Conservation (phyloP, 92 coral and sea anemone genomes). For the Desmophyllum pertusum region DNA sequence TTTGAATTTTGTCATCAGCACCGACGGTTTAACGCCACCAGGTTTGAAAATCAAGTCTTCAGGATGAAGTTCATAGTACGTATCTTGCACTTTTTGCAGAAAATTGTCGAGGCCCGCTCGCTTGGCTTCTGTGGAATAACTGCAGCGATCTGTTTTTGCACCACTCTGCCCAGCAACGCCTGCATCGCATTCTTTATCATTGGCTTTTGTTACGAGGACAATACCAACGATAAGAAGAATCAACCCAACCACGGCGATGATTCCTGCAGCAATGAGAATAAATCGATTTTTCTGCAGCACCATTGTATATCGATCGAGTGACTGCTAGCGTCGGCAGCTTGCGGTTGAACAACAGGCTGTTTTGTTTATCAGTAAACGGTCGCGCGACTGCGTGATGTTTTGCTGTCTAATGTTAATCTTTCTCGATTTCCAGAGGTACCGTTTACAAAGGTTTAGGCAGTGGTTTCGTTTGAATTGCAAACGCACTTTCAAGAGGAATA, state of each 20-base stretch:
- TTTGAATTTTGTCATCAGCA: conserved; percentile 40
- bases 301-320: too few species aligned
- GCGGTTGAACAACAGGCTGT: too few species aligned
- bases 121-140: conserved; percentile 61
- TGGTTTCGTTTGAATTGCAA: too few species aligned
- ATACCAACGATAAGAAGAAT: conserved; percentile 67
- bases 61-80: conserved; percentile 50
- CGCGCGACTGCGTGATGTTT: too few species aligned
- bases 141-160: conserved; percentile 8
- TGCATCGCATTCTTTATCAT: conserved; percentile 1
- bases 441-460: too few species aligned
- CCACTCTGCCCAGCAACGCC: conserved; percentile 1
- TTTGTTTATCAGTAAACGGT: too few species aligned
- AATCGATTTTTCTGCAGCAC: neutral
- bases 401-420: too few species aligned
- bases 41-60: conserved; percentile 48
- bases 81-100: conserved; percentile 62
- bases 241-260: conserved; percentile 40
- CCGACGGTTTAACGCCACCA: conserved; percentile 22
- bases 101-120: conserved; percentile 72
- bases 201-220: conserved; percentile 49
- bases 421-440: too few species aligned
- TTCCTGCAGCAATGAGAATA: conserved; percentile 26
- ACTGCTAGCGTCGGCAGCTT: too few species aligned
- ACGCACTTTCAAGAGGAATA: too few species aligned